These are phyloP conservation scores for Eupithecia subfuscata DNA, from an alignment of 2,888 invertebrate species.

Conservation along the genomic window DNA sequence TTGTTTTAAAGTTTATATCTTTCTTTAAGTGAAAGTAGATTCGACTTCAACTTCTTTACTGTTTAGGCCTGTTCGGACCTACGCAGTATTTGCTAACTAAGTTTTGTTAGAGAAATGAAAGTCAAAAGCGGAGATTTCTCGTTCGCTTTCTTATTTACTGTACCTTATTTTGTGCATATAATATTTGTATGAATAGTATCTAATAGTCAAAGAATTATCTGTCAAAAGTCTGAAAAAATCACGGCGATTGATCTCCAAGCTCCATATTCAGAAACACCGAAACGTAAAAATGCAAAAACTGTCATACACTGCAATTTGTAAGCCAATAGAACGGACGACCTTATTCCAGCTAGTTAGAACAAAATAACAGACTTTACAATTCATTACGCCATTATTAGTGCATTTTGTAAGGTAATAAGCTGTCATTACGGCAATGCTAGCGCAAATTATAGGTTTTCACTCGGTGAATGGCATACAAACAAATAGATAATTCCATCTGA, in stretches of 20 bases:
- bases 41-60: no score
- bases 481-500: conserved; percentile 8
- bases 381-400: conserved; percentile 34
- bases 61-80: no score
- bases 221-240: neutral
- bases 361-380: conserved; percentile 32
- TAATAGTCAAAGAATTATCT: neutral
- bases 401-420: conserved; percentile 31
- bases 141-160: no score
- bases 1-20: no score
- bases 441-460: conserved; percentile 41
- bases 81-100: no score
- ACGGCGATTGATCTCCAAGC: neutral
- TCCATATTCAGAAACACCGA: neutral
- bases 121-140: no score
- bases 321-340: conserved; percentile 23
- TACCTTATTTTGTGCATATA: no score
- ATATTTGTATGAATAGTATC: no score
- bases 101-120: no score
- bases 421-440: conserved; percentile 35
- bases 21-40: no score
- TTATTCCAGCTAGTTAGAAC: conserved; percentile 24
- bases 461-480: conserved; percentile 24
- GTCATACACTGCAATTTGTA: neutral
- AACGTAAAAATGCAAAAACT: neutral